Base-by-base conservation (phyloP, 1,140 invertebrate genomes). In the Drosophila busckii region DNA sequence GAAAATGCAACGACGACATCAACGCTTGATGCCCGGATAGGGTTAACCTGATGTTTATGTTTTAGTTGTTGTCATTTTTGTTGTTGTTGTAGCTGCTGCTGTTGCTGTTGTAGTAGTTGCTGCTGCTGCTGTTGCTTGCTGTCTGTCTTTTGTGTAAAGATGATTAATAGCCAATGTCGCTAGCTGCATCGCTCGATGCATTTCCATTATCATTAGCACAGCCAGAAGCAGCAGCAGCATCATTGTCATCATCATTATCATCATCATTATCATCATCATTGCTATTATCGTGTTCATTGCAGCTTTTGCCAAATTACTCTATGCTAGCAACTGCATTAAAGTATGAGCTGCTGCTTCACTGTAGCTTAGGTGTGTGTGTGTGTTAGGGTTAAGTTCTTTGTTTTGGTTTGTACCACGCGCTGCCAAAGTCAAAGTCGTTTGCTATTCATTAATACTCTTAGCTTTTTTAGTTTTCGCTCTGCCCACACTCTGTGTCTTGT, bases 21-120 rank as follows among this genome's bases (percentile, higher is more conserved):
- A 25, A n/a, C n/a, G n/a, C n/a, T 13, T 41, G 19, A 28, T 38
- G 26, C 62, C 56, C 71, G 71, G 69, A 82, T 73, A 60, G 73
- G 73, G 73, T 80, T 73, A 82, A 80, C 75, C 73, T 73, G 73
- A 62, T 82, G 75, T 80, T 80, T 82, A 73, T 82, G 73, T 82
- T 82, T 82, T 71, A 67, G 71, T 70, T 60, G 73, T 58, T 69
- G 50, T 53, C 54, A 23, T 41, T 54, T 31, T 16, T 45, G 52
- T 28, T 56, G 56, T 19, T 6, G 37, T 22, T 41, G 69, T 28
- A 35, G 60, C 26, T 76, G 63, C n/a, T 46, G 48, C 3, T 46
- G 63, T 35, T 40, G 48, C 25, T 35, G 50, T 19, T 45, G 49
- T 50, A 41, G 46, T 32, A 28, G 54, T 32, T 29, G 48, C 25